Evolutionary conservation across 2,113 vertebrate species (phyloP), one percentile per base, ranked within the genome.

Genomic region (Merops nubicus): DNA sequence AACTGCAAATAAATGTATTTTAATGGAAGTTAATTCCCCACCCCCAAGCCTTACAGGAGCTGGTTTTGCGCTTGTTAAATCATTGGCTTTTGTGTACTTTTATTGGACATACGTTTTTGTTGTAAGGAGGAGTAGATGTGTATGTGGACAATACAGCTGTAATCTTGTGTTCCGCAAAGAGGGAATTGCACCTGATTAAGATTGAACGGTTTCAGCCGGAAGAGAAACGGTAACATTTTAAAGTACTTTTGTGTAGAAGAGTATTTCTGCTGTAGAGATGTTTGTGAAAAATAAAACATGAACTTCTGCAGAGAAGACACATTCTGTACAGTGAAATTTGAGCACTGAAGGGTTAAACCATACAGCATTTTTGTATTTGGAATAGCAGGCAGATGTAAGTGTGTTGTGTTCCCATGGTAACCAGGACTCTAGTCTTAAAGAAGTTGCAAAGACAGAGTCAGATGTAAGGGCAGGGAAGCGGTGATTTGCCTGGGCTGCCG

Each of bases 361-460:
- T 93, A 91, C 82, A 89, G 92, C 11, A 15, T 80, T 70, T 56
- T 96, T 96, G 94, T 85, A 69, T 95, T 95, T 94, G 86, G 94
- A 87, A 62, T 91, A 95, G 93, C 97, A 89, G 92, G 97, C 98
- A 98, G 98, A 97, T 97, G 98, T 97, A 65, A 96, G 97, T 97
- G 97, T 98, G 98, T 98, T 98, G 96, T 98, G 98, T 98, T 98
- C 21, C 98, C 97, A 98, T 98, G 97, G 98, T 31, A 93, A 98
- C 88, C 69, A 6, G 95, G 95, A 68, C 98, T 94, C 70, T 95
- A 97, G 96, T 95, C 95, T 97, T 97, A 83, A 96, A 97, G 98
- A 97, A 98, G 97, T 98, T 98, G 86, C 97, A 95, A 96, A 98
- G 97, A 86, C 90, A 74, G 96, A 98, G 96, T 98, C 98, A 97